Percentiles rank a stretch among this genome's conserved stretches.
Conservation (phyloP, 2,797 vertebrate species). For the Dallia pectoralis region DNA sequence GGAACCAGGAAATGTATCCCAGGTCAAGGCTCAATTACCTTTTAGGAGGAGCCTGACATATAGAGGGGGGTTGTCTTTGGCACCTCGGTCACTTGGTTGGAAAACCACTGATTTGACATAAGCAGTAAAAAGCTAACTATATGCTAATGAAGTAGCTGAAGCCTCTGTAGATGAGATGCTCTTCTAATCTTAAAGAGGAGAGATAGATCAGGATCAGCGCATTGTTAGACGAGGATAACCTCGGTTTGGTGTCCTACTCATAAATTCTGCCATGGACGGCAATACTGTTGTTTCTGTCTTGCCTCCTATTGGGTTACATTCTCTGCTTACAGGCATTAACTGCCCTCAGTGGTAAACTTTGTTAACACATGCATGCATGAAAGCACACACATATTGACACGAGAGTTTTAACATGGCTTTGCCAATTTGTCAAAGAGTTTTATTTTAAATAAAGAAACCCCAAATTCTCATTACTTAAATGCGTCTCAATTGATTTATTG, state of each 20-base stretch:
- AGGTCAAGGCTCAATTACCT: constrained; percentile 44
- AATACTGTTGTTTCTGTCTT: constrained; percentile 23
- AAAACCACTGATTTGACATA: too few relatives aligned
- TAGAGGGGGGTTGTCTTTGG: background rate
- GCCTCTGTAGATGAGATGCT: constrained; percentile 15
- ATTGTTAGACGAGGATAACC: constrained; percentile 51
- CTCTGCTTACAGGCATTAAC: constrained; percentile 32
- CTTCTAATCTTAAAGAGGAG: constrained; percentile 20
- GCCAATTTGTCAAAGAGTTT: too few relatives aligned
- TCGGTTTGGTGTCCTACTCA: constrained; percentile 37
- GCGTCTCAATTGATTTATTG: too few relatives aligned
- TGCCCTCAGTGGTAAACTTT: constrained; percentile 8
- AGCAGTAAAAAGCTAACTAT: background rate
- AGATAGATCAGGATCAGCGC: constrained; percentile 49
- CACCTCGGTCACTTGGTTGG: background rate
- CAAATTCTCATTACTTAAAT: too few relatives aligned
- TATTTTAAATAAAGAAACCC: too few relatives aligned
- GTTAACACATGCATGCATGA: background rate
- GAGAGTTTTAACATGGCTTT: too few relatives aligned
- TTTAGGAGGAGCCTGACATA: constrained; percentile 28
- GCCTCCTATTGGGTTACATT: constrained; percentile 26
- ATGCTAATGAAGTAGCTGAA: background rate
- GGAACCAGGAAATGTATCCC: constrained; percentile 23
- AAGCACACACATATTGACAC: constrained; percentile 15
- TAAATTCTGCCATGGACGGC: constrained; percentile 43